Evolutionary conservation across 2,888 invertebrate species (phyloP), one percentile per base, ranked within the genome.

Genomic region (Campoletis raptor): DNA sequence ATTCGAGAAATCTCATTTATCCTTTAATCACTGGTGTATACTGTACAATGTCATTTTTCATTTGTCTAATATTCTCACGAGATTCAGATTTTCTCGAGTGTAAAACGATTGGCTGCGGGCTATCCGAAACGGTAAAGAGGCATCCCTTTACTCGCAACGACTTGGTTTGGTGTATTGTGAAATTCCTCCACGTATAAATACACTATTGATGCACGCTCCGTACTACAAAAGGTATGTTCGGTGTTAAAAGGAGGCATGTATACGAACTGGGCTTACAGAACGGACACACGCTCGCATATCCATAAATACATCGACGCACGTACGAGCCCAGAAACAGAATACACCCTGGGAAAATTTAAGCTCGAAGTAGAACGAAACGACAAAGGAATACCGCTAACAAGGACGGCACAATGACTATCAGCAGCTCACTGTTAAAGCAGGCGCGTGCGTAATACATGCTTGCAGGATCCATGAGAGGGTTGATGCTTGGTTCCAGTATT

Each of bases 351-450:
- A 70, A 85, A 88, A 90, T 90, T 90, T 89, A 90, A 91, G 90
- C 89, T 90, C 73, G 83, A 89, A 90, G 89, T 85, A 85, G 89
- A 90, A 88, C 88, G 87, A 90, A 89, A 87, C 89, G 90, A 92
- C 92, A 92, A 92, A 91, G 90, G 90, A 69, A 83, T 83, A 54
- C 74, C 74, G 70, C 57, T 52, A 42, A 24, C 30, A 37, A 24
- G 52, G 80, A 72, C 30, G 85, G 85, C 57, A 89, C 89, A 85
- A 88, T 86, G 88, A 85, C 70, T 88, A 82, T 85, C 83, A 82
- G 81, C 83, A 82, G 81, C 85, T 76, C 73, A n/a, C 37, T 36
- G 42, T 67, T 52, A 52, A 52, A 78, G 57, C 74, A 57, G 76
- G 81, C 48, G 77, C 66, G 64, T 72, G 81, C 66, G 77, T 81